Conservation (phyloP, 2,797 vertebrate species). For the Sebastes variabilis region DNA sequence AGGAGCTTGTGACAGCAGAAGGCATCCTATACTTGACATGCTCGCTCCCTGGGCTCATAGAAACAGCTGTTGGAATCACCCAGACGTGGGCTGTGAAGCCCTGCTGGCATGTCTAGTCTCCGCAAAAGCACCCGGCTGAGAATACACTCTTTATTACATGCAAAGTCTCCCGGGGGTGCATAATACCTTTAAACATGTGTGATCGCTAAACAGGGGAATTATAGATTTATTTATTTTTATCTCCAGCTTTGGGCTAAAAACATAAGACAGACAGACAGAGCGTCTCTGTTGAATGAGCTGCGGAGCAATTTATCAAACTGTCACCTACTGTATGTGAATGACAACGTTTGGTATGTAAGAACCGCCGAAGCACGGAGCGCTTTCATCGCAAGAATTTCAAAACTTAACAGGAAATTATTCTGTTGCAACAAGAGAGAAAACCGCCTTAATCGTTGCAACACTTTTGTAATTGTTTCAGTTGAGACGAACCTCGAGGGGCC, state of each 20-base stretch:
- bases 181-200: slow-evolving; percentile 73
- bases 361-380: background rate
- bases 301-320: slow-evolving; percentile 56
- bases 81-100: slow-evolving; percentile 67
- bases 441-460: background rate
- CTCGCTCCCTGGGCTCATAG: slow-evolving; percentile 66
- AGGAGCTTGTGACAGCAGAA: slow-evolving; percentile 80
- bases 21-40: slow-evolving; percentile 75
- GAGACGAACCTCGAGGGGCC: slow-evolving; percentile 43
- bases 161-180: slow-evolving; percentile 63
- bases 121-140: slow-evolving; percentile 69
- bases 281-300: slow-evolving; percentile 41
- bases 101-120: slow-evolving; percentile 69
- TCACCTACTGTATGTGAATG: slow-evolving; percentile 27
- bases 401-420: slow-evolving; percentile 1
- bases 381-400: background rate
- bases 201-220: slow-evolving; percentile 68
- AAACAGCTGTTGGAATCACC: slow-evolving; percentile 81
- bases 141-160: slow-evolving; percentile 77
- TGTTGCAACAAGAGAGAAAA: background rate
- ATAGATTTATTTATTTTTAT: slow-evolving; percentile 54
- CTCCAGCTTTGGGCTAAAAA: slow-evolving; percentile 49
- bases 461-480: slow-evolving; percentile 52
- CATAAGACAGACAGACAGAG: background rate
- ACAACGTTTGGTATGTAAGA: slow-evolving; percentile 21